Percentiles rank a stretch among this genome's conserved stretches.
phyloP scores from a whole-genome alignment of 2,113 vertebrate species.

The Octodon degus region DNA sequence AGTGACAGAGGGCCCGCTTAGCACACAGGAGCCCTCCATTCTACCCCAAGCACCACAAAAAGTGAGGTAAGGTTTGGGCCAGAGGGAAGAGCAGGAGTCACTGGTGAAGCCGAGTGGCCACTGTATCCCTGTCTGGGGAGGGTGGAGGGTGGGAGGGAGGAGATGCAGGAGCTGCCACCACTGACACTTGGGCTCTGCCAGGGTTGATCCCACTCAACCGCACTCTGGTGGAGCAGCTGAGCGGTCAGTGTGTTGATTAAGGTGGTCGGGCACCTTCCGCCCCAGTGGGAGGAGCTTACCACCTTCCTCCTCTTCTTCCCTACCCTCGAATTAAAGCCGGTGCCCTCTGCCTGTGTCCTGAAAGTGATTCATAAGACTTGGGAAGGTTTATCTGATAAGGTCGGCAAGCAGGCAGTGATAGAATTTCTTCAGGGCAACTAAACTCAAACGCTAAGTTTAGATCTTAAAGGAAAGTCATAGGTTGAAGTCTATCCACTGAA shows the following conservation, averaged over 20 bases:
- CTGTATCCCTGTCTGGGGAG: not conserved
- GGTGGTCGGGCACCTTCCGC: not conserved
- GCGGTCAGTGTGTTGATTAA: not conserved
- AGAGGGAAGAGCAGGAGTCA: not conserved
- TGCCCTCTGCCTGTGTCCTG: not conserved
- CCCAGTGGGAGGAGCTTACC: not conserved
- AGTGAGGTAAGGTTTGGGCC: not conserved
- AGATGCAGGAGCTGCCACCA: rapidly evolving
- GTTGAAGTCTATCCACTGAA: slow-evolving; percentile 6
- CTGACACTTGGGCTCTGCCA: not conserved
- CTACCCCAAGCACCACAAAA: not conserved
- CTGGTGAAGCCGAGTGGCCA: rapidly evolving
- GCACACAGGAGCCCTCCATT: not conserved
- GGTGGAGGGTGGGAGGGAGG: rapidly evolving
- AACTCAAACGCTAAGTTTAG: not conserved
- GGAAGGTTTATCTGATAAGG: not conserved
- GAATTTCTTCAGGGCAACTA: not conserved
- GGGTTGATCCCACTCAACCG: rapidly evolving
- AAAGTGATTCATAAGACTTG: not conserved
- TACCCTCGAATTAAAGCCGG: not conserved
- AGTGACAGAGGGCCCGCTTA: not conserved
- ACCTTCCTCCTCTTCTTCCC: not conserved
- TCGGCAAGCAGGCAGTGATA: not conserved
- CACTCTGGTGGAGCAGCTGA: no score
- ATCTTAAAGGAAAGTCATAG: not conserved